These are phyloP conservation scores for Chrysaora quinquecirrha DNA, from an alignment of 30 jellyfish, hydroid and myxozoan genomes.

Conservation along the genomic window DNA sequence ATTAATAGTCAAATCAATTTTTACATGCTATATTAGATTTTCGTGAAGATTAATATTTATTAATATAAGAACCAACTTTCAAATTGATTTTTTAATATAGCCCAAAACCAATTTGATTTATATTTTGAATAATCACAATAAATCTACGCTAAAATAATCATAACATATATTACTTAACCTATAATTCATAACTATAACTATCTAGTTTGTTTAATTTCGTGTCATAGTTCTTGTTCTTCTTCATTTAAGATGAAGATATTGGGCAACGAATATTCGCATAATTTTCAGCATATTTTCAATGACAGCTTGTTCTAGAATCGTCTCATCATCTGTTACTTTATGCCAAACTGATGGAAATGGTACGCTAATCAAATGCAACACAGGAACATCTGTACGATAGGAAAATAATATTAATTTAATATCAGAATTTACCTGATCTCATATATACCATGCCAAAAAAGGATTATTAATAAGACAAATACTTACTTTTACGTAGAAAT, in stretches of 20 bases:
- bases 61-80: too few relatives aligned
- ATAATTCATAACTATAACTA: too few relatives aligned
- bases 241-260: slow-evolving; percentile 74
- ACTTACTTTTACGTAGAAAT: slow-evolving; percentile 81
- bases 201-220: not conserved
- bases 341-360: slow-evolving; percentile 99
- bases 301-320: slow-evolving; percentile 74
- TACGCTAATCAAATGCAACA: slow-evolving; percentile 86
- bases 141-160: too few relatives aligned
- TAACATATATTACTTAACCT: too few relatives aligned
- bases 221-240: not conserved
- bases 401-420: not conserved
- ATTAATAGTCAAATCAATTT: too few relatives aligned
- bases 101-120: too few relatives aligned
- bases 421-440: not conserved
- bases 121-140: too few relatives aligned
- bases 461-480: not conserved
- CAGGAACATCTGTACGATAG: slow-evolving; percentile 91
- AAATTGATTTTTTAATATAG: too few relatives aligned
- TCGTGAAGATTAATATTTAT: too few relatives aligned
- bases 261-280: slow-evolving; percentile 84
- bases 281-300: slow-evolving; percentile 88
- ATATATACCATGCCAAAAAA: not conserved
- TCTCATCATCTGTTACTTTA: slow-evolving; percentile 87
- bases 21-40: too few relatives aligned